Base-by-base conservation (phyloP, 2,113 vertebrate genomes). In the Axis porcinus region DNA sequence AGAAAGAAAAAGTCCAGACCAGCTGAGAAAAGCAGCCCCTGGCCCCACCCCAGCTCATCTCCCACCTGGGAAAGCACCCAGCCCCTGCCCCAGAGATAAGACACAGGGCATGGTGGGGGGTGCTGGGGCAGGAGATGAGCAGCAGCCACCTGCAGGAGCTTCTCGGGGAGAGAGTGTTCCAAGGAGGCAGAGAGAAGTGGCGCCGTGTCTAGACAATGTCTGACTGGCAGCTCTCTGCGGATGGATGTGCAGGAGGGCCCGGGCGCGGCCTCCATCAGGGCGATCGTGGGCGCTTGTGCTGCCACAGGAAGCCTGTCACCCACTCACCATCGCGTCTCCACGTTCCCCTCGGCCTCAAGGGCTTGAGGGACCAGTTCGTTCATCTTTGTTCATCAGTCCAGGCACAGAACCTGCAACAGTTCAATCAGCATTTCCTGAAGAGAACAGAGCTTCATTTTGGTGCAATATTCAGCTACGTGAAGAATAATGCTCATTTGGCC, bases 251-350 rank as follows among this genome's bases (percentile, higher is more conserved):
- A 43, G 78, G 28, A 79, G 43, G 9, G 45, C 45, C 36, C 4
- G 0, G 23, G 67, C 9, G 11, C 0, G 0, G 67, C n/a, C 19
- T 70, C 36, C 36, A 74, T 40, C 36, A 74, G 67, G 67, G 19
- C 2, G 1, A 40, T 40, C 0, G 2, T 74, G n/a, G 67, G 67
- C 0, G 0, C 45, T 16, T 50, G 28, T 21, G 78, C 78, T 50
- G 78, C 78, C 78, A 33, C 47, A 33, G 17, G 30, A 33, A 81
- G 28, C 78, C 28, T 52, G 30, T 52, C 1, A 17, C 30, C 47
- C 16, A 33, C 78, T 11, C 1, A 0, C 9, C 47, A 30, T 81
- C 30, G 2, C 0, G 0, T 33, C 78, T 52, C 15, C 47, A 81
- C 0, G 0, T 33, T 30, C 28, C 16, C 78, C 47, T 52, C 1